A percentile compares a stretch with the other conserved stretches of the same genome.
Evolutionary conservation across 2,113 vertebrate genomes (phyloP).

Genomic region (Aegotheles bennettii): DNA sequence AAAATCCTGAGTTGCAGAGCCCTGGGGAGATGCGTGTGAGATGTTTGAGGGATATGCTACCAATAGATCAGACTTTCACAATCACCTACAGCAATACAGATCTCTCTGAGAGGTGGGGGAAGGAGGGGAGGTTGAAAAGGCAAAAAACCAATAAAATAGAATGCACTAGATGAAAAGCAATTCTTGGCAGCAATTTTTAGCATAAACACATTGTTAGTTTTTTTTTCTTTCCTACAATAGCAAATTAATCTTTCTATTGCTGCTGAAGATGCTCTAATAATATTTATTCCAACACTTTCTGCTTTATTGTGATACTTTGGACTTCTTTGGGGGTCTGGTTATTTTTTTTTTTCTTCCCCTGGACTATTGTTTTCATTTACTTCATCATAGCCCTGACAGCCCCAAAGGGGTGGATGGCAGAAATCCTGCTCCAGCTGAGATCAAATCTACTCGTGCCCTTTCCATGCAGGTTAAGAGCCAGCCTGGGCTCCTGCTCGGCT

Average conservation of each 20-base stretch:
- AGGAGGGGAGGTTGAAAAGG: neutral
- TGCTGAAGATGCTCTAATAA: slow-evolving; percentile 20
- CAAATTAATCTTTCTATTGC: slow-evolving; percentile 61
- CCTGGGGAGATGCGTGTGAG: neutral
- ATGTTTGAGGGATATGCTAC: neutral
- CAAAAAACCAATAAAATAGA: neutral
- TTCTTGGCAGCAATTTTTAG: neutral
- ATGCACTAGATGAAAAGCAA: neutral
- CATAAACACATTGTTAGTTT: neutral
- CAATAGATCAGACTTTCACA: neutral
- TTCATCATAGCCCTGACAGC: neutral
- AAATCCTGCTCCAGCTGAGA: neutral
- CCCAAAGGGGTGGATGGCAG: neutral
- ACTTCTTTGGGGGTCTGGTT: neutral
- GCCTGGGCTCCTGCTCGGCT: neutral
- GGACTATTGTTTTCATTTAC: neutral
- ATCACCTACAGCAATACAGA: neutral
- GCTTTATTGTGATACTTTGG: slow-evolving; percentile 16
- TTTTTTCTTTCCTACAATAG: neutral
- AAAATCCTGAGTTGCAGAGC: neutral
- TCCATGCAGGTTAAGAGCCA: neutral
- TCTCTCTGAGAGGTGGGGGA: neutral
- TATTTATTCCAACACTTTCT: slow-evolving; percentile 53
- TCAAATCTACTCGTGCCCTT: neutral
- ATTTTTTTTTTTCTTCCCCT: neutral